These are phyloP conservation scores for Nixonia krombeini DNA, from an alignment of 1,140 invertebrate genomes.

Conservation along the genomic window DNA sequence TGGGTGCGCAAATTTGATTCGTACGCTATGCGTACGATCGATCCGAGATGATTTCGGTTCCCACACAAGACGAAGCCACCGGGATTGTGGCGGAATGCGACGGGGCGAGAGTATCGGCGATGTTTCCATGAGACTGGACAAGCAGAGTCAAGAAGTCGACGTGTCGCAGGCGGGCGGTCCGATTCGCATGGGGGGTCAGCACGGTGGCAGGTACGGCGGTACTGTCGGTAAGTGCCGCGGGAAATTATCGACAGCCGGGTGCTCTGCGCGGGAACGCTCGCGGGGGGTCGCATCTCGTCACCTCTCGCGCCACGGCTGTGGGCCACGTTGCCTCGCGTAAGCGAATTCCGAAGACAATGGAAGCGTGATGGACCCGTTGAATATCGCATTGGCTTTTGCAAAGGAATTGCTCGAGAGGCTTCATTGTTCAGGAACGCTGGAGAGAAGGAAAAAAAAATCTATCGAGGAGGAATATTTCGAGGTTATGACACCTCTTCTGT, in stretches of 20 bases:
- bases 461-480: no score
- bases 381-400: no score
- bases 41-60: constrained; percentile 16
- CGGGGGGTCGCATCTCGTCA: constrained; percentile 46
- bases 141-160: constrained; percentile 23
- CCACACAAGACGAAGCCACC: constrained; percentile 42
- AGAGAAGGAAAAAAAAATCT: no score
- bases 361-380: constrained; percentile 5
- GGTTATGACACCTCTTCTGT: no score
- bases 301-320: constrained; percentile 28
- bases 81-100: constrained; percentile 26
- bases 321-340: no score
- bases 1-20: constrained; percentile 17
- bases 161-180: constrained; percentile 29
- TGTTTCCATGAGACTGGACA: constrained; percentile 51
- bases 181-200: constrained; percentile 40
- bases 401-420: no score
- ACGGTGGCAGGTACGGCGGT: constrained; percentile 15
- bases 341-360: neutral
- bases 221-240: constrained; percentile 26
- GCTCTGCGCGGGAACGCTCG: constrained; percentile 50
- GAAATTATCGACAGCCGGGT: constrained; percentile 53
- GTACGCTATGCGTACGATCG: neutral
- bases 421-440: no score
- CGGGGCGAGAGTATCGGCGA: constrained; percentile 24